phyloP scores from a whole-genome alignment of 2,797 vertebrate genomes.

The Calcarius lapponicus region DNA sequence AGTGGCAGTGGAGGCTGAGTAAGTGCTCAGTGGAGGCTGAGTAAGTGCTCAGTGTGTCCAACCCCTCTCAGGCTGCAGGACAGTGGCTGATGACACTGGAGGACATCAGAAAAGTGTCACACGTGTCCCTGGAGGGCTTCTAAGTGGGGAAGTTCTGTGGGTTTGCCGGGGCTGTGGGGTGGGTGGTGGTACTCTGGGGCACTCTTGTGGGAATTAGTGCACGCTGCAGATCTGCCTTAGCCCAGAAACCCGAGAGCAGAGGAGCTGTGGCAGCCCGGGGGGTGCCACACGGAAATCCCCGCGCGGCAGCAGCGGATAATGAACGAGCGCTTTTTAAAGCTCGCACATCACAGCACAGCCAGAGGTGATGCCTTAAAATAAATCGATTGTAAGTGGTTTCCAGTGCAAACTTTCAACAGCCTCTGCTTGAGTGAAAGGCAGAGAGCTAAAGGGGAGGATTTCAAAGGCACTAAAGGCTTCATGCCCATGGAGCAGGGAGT shows the following conservation, averaged over 20 bases:
- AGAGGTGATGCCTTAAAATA: constrained; percentile 59
- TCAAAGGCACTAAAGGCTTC: neutral
- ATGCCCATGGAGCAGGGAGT: neutral
- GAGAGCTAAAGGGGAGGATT: neutral
- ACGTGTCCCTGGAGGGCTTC: fast-evolving
- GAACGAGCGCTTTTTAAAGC: constrained; percentile 47
- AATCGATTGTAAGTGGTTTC: constrained; percentile 25
- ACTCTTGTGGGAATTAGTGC: neutral
- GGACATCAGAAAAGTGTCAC: neutral
- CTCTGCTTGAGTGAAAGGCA: neutral
- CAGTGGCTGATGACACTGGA: neutral
- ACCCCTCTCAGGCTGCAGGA: neutral
- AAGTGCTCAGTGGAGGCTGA: neutral
- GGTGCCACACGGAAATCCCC: constrained; percentile 5
- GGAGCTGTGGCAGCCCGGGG: neutral
- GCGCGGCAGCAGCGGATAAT: neutral
- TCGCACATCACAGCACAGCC: neutral
- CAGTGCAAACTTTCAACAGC: constrained; percentile 6
- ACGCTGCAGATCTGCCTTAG: neutral
- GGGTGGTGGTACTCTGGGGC: neutral
- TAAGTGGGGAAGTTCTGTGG: neutral
- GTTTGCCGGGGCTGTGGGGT: fast-evolving
- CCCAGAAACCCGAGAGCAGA: neutral
- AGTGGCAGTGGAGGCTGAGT: neutral
- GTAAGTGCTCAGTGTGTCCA: fast-evolving